Evolutionary conservation across 2,888 invertebrate species (phyloP), one percentile per base, ranked within the genome.

Genomic region (Ophonus ardosiacus): DNA sequence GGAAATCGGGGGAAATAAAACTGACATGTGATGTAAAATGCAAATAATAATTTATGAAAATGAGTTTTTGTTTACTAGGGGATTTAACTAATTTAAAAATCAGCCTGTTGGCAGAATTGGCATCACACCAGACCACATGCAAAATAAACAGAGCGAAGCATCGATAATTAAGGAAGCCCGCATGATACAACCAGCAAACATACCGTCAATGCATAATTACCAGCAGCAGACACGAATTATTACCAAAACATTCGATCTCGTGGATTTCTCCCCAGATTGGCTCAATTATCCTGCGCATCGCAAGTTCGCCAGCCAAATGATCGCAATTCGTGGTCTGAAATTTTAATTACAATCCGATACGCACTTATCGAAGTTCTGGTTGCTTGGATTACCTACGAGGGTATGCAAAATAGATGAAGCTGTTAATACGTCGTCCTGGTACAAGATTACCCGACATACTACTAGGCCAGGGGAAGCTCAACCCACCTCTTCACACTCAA

Each of bases 391-490:
- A 74, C 76, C 38, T 78, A 8, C 43, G 17, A n/a, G 59, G 18
- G 13, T 68, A 84, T 84, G 78, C 84, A 84, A 84, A 78, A 84
- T 84, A 78, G 84, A 84, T 84, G 84, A 84, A 84, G 51, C 84
- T 84, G 83, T 21, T 83, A 82, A 74, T 81, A 24, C 31, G 43
- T 38, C 51, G 31, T 21, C n/a, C 43, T 13, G 43, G 7, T 68
- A 59, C 15, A 21, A 76, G 74, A 83, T 83, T 83, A 83, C 18
- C 59, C 5, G 17, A 59, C 51, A 74, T 61, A 31, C 40, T 40
- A 80, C 10, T 51, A 51, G 13, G 13, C 1, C 13, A 13, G 5
- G 31, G 5, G 31, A 31, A 31, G 31, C 31, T 31, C 31, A 31
- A 31, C 31, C 31, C 3, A 31, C 31, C 31, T 31, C 5, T 31